Percentiles rank a stretch among this genome's conserved stretches.
These are phyloP conservation scores for Clunio marinus DNA, from an alignment of 2,888 invertebrate species.

Conservation along the genomic window DNA sequence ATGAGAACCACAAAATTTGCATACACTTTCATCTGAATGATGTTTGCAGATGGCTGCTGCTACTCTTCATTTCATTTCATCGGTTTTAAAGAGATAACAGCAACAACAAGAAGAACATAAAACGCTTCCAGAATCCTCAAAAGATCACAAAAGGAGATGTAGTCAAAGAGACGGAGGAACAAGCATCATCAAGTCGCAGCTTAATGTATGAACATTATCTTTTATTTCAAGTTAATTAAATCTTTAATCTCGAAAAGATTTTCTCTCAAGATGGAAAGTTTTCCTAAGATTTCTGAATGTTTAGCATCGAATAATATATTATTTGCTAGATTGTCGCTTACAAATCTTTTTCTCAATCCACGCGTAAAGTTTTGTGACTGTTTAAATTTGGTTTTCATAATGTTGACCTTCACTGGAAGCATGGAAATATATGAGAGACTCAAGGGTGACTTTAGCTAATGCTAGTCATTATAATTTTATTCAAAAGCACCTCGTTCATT, in stretches of 20 bases:
- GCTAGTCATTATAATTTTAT: too few species aligned
- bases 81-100: conserved; percentile 15
- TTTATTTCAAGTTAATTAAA: background rate
- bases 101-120: background rate
- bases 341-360: too few species aligned
- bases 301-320: too few species aligned
- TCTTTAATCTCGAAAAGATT: background rate
- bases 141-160: background rate
- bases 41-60: conserved; percentile 31
- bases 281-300: background rate
- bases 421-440: too few species aligned
- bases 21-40: conserved; percentile 30
- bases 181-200: background rate
- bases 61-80: conserved; percentile 21
- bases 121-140: background rate
- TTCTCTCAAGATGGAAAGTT: background rate
- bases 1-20: conserved; percentile 27
- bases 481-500: too few species aligned
- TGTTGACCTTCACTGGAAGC: too few species aligned
- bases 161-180: background rate
- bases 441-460: too few species aligned
- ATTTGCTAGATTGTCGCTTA: too few species aligned
- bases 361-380: too few species aligned
- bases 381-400: too few species aligned
- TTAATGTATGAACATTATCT: background rate